Evolutionary conservation across 2,888 invertebrate genomes (phyloP).

Genomic region (Monoplex corrugatus): DNA sequence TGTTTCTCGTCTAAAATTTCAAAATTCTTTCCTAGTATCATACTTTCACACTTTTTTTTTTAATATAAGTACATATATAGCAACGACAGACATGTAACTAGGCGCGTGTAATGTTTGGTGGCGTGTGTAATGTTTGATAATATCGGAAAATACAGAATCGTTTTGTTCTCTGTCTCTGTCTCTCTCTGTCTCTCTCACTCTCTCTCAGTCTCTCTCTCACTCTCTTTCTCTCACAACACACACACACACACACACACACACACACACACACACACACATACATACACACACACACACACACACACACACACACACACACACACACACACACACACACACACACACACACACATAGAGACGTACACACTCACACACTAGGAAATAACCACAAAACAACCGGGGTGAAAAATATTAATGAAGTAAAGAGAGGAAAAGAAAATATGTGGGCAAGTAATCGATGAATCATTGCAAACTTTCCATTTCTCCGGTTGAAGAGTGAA

Average conservation of each 20-base stretch:
- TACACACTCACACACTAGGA: neutral
- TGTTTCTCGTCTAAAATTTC: no score
- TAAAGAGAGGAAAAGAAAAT: no score
- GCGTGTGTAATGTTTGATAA: no score
- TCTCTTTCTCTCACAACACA: no score
- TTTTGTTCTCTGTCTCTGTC: neutral
- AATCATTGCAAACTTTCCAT: conserved; percentile 17
- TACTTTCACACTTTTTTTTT: no score
- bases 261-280: neutral
- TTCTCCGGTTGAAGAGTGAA: neutral
- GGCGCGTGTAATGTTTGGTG: no score
- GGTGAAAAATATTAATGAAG: no score
- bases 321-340: neutral
- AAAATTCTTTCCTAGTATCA: no score
- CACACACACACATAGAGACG: neutral
- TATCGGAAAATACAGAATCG: neutral
- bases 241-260: conserved; percentile 1
- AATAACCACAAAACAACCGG: neutral
- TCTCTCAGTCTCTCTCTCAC: neutral
- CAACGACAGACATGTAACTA: no score
- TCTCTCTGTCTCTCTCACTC: neutral
- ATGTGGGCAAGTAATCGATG: conserved; percentile 21
- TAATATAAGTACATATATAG: no score
- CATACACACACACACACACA: neutral
- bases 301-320: neutral